These are phyloP conservation scores for Diplodus puntazzo DNA, from an alignment of 2,797 vertebrate genomes.

Conservation along the genomic window DNA sequence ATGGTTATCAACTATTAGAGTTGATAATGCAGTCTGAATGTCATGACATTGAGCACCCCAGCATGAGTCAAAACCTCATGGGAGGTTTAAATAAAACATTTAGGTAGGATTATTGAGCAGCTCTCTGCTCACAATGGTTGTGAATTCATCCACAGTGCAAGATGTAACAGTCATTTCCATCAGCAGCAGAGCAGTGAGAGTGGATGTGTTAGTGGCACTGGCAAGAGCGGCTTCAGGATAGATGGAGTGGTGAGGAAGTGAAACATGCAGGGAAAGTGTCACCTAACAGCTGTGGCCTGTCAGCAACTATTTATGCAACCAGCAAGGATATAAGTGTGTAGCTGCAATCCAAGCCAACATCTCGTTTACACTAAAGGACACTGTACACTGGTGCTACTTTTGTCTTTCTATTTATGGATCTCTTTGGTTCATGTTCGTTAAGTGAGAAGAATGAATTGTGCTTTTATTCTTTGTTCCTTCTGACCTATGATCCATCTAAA, in stretches of 20 bases:
- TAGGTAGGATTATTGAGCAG: conserved; percentile 6
- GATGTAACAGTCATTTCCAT: conserved; percentile 1
- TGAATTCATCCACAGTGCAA: background rate
- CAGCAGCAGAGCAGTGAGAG: conserved; percentile 27
- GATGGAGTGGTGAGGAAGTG: conserved; percentile 23
- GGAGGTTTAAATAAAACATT: conserved; percentile 8
- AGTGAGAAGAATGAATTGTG: background rate
- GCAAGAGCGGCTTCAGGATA: conserved; percentile 29
- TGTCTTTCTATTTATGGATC: conserved; percentile 6
- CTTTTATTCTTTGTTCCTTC: background rate
- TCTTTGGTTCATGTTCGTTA: conserved; percentile 13
- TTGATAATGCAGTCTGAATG: conserved; percentile 16
- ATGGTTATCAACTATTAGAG: conserved; percentile 2
- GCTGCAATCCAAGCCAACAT: conserved; percentile 24
- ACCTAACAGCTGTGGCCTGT: conserved; percentile 66
- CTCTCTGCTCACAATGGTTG: background rate
- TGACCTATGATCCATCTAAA: background rate
- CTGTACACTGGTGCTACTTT: conserved; percentile 3
- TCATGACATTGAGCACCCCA: conserved; percentile 29
- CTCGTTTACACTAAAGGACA: conserved; percentile 19
- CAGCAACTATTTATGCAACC: conserved; percentile 65
- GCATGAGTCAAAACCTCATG: conserved; percentile 23
- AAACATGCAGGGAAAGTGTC: conserved; percentile 49
- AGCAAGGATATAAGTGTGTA: conserved; percentile 54
- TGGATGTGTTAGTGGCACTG: conserved; percentile 29